phyloP scores from a whole-genome alignment of 2,888 invertebrate species.

The Amiota minor region DNA sequence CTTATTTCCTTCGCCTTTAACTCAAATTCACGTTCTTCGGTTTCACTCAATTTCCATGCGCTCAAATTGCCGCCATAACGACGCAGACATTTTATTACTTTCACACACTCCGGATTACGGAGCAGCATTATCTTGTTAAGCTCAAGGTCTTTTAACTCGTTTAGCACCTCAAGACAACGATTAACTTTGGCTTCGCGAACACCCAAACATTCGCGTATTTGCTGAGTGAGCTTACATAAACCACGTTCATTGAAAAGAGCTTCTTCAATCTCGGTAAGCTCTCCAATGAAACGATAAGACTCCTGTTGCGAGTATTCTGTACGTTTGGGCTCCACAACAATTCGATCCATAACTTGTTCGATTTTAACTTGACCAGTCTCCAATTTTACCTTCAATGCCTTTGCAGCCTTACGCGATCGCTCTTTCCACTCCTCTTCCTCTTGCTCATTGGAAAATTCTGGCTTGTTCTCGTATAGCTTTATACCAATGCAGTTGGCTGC shows the following conservation, averaged over 20 bases:
- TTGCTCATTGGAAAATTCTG: conserved; percentile 77
- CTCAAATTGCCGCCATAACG: conserved; percentile 86
- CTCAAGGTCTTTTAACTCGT: conserved; percentile 75
- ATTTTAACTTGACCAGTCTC: conserved; percentile 78
- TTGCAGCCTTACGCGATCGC: conserved; percentile 77
- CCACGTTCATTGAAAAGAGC: conserved; percentile 67
- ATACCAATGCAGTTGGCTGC: conserved; percentile 80
- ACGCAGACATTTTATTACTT: conserved; percentile 83
- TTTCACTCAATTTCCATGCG: conserved; percentile 81
- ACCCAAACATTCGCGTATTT: conserved; percentile 70
- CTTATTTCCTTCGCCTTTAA: conserved; percentile 82
- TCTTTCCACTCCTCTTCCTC: conserved; percentile 79
- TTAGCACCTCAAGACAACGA: conserved; percentile 80
- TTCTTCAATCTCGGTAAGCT: conserved; percentile 68
- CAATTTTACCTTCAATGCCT: conserved; percentile 78
- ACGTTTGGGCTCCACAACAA: conserved; percentile 77
- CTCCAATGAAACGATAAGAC: conserved; percentile 63
- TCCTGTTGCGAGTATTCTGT: conserved; percentile 64
- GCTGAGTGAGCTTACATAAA: conserved; percentile 67
- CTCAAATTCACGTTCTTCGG: conserved; percentile 79
- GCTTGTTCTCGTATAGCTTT: conserved; percentile 78
- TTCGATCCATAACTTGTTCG: conserved; percentile 76
- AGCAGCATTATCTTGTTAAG: conserved; percentile 83
- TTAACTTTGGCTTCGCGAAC: conserved; percentile 79
- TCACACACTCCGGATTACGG: conserved; percentile 85